Evolutionary conservation across 2,797 vertebrate genomes (phyloP), one percentile per base, ranked within the genome.

Genomic region (Ispidina picta): DNA sequence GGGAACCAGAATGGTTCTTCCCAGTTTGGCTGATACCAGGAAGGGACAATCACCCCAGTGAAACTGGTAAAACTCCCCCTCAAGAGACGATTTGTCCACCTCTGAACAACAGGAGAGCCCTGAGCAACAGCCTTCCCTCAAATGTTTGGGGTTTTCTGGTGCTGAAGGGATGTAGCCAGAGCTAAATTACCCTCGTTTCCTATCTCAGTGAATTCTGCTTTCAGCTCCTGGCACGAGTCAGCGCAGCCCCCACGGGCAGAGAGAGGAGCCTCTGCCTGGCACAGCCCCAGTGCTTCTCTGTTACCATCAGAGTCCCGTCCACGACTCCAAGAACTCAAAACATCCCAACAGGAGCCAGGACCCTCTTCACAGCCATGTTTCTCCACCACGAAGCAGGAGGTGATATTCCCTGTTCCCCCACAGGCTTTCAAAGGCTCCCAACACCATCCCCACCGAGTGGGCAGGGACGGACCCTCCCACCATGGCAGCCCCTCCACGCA

Each of bases 211-310:
- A 78, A 73, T 18, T 28, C 72, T 51, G 13, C 79, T 85, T 90
- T 94, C 82, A 64, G 72, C 87, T 90, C 82, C 79, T 54, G 73
- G 75, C 82, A 37, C 1, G 7, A 31, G 73, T 76, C 58, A 74
- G 63, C 71, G 28, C 2, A 0, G 73, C 35, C 1, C 46, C 23
- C 13, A 14, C 13, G 46, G 0, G 49, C 1, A 0, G 80, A n/a
- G 44, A 0, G 1, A 66, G 69, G 28, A 88, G 76, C 55, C 52
- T 54, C 4, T 5, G 2, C 39, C n/a, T 25, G 51, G 72, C 73
- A 9, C 0, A 2, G 76, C 63, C 76, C 12, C 39, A 8, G 64
- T 16, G 5, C 10, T 28, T 4, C 49, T 51, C 49, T 52, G 26
- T 29, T 26, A 52, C 4, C 26, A 28, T 29, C 49, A 52, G 5